Base-by-base conservation (phyloP, 2,888 invertebrate genomes). In the Dicyrtomina minuta region DNA sequence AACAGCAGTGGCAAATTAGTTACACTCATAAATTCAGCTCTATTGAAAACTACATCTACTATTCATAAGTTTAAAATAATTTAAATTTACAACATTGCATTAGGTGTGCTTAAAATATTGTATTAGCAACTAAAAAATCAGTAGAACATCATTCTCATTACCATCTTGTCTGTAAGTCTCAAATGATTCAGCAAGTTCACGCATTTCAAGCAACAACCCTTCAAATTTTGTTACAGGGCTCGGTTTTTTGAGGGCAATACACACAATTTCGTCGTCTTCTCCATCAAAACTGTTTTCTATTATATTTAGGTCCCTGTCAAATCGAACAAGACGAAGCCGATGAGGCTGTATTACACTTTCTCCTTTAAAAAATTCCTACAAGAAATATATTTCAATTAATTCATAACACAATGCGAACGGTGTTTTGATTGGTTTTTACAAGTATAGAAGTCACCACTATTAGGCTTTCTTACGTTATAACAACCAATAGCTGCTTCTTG, bases 211-310 rank as follows among this genome's bases (percentile, higher is more conserved):
- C 71, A 90, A 81, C 77, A 90, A 85, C 79, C 88, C 88, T 74
- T 83, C 83, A 73, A 83, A 83, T 79, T 82, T 83, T 62, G 80
- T 82, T 74, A 84, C 82, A 62, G 80, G 80, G 71, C 83, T 83
- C 76, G 79, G 82, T 20, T 68, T 58, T 33, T 70, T 71, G 5
- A 75, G 24, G 0, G 62, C 70, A 8, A 68, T 26, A 5, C 70
- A 80, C 70, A 85, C 81, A 0, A 80, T 71, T 56, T 85, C 83
- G 4, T 86, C 81, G 51, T 87, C 87, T 59, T 82, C 82, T 1
- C 84, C 85, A 72, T 89, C 89, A 79, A 88, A 89, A 68, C 88
- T 90, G 72, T 86, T 85, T 72, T 89, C 87, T 27, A 91, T 86
- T 12, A 86, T 84, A 73, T 89, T 88, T 70, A 84, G 84, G 56